phyloP scores from a whole-genome alignment of 2,113 vertebrate species.

The Crotophaga sulcirostris region DNA sequence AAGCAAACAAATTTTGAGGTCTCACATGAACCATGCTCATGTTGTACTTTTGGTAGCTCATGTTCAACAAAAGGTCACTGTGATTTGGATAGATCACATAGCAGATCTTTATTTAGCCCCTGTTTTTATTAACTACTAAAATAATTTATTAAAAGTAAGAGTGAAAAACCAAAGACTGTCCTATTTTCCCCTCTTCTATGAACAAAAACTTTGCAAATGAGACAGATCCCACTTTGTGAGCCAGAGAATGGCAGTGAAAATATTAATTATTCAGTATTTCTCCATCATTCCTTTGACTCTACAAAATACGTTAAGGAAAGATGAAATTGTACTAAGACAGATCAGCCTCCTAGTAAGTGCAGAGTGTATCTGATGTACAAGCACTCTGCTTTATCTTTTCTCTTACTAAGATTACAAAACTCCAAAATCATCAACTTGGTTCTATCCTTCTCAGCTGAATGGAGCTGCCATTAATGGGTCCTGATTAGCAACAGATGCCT shows the following conservation, averaged over 20 bases:
- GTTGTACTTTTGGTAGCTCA: not conserved
- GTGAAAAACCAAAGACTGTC: not conserved
- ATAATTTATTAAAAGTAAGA: not conserved
- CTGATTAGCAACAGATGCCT: not conserved
- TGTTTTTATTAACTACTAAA: not conserved
- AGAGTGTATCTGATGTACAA: not conserved
- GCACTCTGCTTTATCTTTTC: not conserved
- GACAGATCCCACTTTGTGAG: not conserved
- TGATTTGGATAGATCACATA: not conserved
- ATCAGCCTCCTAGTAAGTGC: not conserved
- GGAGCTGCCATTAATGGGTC: not conserved
- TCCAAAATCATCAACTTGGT: not conserved
- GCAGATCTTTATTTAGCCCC: not conserved
- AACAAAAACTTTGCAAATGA: not conserved
- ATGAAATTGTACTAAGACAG: not conserved
- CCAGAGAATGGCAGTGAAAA: not conserved
- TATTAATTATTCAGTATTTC: not conserved
- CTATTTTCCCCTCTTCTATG: not conserved
- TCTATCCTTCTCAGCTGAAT: not conserved
- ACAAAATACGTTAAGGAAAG: not conserved
- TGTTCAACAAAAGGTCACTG: not conserved
- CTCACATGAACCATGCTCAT: not conserved
- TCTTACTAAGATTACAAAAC: not conserved
- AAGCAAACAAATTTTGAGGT: constrained; percentile 47
- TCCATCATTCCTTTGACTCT: not conserved